Conservation (phyloP, 2,797 vertebrate species). For the Aphelocoma californica region DNA sequence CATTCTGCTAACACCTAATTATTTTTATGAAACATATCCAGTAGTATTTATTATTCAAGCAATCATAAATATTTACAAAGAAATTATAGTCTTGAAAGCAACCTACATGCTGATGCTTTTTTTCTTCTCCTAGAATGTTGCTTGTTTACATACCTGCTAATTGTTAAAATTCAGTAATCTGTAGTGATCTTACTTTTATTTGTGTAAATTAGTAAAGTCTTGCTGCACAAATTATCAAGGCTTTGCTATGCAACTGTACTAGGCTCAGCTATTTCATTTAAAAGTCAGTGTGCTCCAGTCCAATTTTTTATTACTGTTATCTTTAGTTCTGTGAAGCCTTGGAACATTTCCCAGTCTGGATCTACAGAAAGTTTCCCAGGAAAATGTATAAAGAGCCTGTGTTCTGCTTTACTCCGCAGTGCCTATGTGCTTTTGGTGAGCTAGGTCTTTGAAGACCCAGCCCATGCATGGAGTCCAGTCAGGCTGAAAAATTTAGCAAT, state of each 20-base stretch:
- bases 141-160: conserved; percentile 30
- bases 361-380: conserved; percentile 72
- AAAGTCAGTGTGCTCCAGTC: conserved; percentile 48
- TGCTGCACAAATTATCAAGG: not conserved
- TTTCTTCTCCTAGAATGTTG: not conserved
- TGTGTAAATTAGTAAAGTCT: conserved; percentile 18
- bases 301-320: conserved; percentile 65
- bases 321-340: conserved; percentile 69
- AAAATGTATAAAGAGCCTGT: conserved; percentile 73
- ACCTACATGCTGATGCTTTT: not conserved
- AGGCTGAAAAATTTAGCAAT: conserved; percentile 46
- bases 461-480: conserved; percentile 51
- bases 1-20: not conserved
- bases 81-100: not conserved
- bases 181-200: not conserved
- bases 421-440: conserved; percentile 50
- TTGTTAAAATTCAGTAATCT: conserved; percentile 20
- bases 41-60: not conserved
- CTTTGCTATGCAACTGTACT: not conserved
- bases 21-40: conserved; percentile 8
- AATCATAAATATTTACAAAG: conserved; percentile 36
- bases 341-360: conserved; percentile 73
- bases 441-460: conserved; percentile 47
- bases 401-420: conserved; percentile 53
- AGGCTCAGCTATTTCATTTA: conserved; percentile 38